Percentiles rank a stretch among this genome's conserved stretches.
Evolutionary conservation across 2,113 vertebrate species (phyloP).

Genomic region (Edolisoma coerulescens): DNA sequence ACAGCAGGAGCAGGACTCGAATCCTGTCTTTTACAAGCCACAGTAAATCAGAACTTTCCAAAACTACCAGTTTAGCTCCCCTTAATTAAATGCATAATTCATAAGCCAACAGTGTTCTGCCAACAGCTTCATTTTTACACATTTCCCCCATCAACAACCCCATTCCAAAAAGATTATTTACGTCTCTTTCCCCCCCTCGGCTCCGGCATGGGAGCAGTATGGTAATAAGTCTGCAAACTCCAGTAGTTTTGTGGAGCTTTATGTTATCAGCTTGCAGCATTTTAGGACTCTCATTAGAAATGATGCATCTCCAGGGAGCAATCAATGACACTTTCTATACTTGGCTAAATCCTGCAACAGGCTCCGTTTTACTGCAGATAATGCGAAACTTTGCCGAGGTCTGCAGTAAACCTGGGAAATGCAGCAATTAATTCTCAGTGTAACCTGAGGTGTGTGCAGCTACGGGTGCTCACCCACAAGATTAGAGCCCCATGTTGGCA

Average conservation of each 20-base stretch:
- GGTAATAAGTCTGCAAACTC: slow-evolving; percentile 52
- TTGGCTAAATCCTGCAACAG: slow-evolving; percentile 4
- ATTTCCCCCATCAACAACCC: slow-evolving; percentile 46
- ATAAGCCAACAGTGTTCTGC: slow-evolving; percentile 61
- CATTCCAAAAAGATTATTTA: slow-evolving; percentile 61
- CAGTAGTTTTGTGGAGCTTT: slow-evolving; percentile 42
- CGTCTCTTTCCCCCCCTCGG: not conserved
- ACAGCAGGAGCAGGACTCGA: not conserved
- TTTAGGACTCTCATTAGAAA: slow-evolving; percentile 62
- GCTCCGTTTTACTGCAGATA: not conserved
- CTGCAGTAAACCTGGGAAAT: not conserved
- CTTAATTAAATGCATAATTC: slow-evolving; percentile 81
- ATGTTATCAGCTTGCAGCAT: slow-evolving; percentile 27
- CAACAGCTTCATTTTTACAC: slow-evolving; percentile 65
- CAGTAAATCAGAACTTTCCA: slow-evolving; percentile 62
- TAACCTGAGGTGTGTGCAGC: accelerated
- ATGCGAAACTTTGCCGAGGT: not conserved
- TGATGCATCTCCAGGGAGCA: slow-evolving; percentile 33
- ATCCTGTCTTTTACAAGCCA: slow-evolving; percentile 26
- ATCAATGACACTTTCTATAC: slow-evolving; percentile 26
- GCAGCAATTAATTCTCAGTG: not conserved
- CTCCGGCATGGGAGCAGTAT: not conserved
- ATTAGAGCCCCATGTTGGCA: not conserved
- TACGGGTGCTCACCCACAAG: not conserved
- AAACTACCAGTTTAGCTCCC: slow-evolving; percentile 63